Percentiles rank a stretch among this genome's conserved stretches.
Conservation (phyloP, 2,797 vertebrate species). For the Amniataba percoides region DNA sequence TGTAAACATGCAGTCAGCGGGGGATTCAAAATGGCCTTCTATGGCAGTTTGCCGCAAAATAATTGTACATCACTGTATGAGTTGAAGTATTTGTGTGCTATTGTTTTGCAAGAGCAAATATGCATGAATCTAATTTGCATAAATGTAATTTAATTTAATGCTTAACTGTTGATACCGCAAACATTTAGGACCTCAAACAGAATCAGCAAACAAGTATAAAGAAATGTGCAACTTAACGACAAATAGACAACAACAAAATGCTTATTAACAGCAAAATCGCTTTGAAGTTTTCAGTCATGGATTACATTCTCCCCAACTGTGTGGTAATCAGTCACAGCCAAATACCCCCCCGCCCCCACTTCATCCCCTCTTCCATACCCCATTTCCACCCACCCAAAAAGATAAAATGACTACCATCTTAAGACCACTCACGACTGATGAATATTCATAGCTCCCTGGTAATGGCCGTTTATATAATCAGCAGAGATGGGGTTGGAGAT, state of each 20-base stretch:
- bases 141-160: constrained; percentile 60
- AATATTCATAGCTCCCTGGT: constrained; percentile 78
- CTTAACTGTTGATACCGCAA: constrained; percentile 44
- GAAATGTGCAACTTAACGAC: constrained; percentile 56
- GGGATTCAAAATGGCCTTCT: not conserved
- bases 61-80: constrained; percentile 1
- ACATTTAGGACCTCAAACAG: constrained; percentile 52
- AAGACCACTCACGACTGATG: constrained; percentile 72
- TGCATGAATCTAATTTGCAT: constrained; percentile 57
- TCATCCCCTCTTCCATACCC: constrained; percentile 5
- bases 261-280: constrained; percentile 65
- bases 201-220: constrained; percentile 60
- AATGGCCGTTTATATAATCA: constrained; percentile 80
- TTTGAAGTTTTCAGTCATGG: constrained; percentile 65
- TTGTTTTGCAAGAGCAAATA: constrained; percentile 46
- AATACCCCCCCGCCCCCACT: constrained; percentile 28
- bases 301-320: constrained; percentile 65
- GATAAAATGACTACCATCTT: constrained; percentile 70
- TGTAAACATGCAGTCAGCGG: constrained; percentile 22
- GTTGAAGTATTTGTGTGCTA: constrained; percentile 3
- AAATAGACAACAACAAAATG: constrained; percentile 70
- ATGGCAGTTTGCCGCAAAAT: constrained; percentile 11
- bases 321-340: constrained; percentile 65
- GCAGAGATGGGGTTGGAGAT: constrained; percentile 75
- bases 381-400: constrained; percentile 68